These are phyloP conservation scores for Thaumatotibia leucotreta DNA, from an alignment of 1,140 invertebrate genomes.

Conservation along the genomic window DNA sequence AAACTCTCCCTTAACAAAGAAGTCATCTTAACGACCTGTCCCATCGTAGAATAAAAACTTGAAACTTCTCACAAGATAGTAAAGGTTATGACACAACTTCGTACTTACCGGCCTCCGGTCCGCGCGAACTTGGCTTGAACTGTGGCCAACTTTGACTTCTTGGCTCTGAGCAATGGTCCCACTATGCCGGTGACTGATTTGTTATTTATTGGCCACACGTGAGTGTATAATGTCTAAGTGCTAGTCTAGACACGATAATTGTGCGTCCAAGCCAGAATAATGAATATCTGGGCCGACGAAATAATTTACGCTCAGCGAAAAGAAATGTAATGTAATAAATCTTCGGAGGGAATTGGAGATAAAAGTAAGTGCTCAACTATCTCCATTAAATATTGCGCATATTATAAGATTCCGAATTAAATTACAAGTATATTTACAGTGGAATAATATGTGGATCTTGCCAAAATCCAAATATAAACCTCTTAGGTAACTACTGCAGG, in stretches of 20 bases:
- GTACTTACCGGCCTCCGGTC: slow-evolving; percentile 27
- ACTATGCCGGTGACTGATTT: slow-evolving; percentile 68
- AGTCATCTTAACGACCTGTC: slow-evolving; percentile 6
- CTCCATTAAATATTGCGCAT: neutral
- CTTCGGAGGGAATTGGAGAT: neutral
- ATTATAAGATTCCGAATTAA: neutral
- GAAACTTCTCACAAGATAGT: slow-evolving; percentile 5
- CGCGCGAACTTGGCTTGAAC: slow-evolving; percentile 57
- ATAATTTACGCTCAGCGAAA: neutral
- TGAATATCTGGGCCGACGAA: neutral
- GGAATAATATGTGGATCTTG: too few relatives aligned
- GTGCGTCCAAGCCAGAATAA: neutral
- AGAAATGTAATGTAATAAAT: neutral
- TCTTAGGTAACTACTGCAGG: too few relatives aligned
- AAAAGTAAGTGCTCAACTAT: neutral
- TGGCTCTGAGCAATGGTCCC: slow-evolving; percentile 56
- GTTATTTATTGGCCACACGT: slow-evolving; percentile 59
- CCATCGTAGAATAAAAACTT: neutral
- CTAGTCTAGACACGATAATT: slow-evolving; percentile 5
- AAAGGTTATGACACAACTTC: slow-evolving; percentile 24
- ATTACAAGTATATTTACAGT: too few relatives aligned
- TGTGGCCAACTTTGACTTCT: slow-evolving; percentile 60
- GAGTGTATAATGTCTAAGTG: slow-evolving; percentile 5
- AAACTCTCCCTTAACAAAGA: neutral
- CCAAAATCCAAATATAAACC: too few relatives aligned